Base-by-base conservation (phyloP, 2,113 vertebrate species). In the Sprattus sprattus region DNA sequence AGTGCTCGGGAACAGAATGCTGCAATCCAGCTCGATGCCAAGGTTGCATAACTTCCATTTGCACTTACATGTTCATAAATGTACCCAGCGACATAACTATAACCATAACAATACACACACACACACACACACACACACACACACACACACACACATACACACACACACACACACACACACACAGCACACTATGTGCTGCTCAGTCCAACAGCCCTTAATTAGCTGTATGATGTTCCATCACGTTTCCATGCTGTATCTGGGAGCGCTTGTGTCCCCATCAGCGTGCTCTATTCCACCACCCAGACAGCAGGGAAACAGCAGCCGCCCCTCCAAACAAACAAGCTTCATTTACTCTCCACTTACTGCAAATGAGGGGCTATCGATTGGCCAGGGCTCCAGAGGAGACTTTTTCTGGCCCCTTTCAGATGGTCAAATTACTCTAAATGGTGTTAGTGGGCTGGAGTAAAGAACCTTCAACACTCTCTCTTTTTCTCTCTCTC, bases 381-480 rank as follows among this genome's bases (percentile, higher is more conserved):
- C 64, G 64, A 71, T 71, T 32, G 64, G 64, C 64, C 6, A 13
- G 13, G 25, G 25, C 64, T 32, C 64, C 3, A 8, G 64, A 71
- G 7, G 25, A 8, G 64, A 10, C 28, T 32, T 71, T 71, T 71
- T 71, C 32, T 25, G n/a, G 25, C 64, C 64, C 25, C 64, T 32
- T 71, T 28, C 64, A 71, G 25, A 71, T 71, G 64, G 25, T 71
- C 15, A 71, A 71, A 28, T 25, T 28, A 71, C 64, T 71, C 7
- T 71, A 71, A 71, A 71, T 71, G 64, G 64, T 71, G 64, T 71
- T 71, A 71, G 64, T 71, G 25, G 64, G 25, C 25, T 71, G 64
- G n/a, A 71, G 25, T 71, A 71, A 71, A 71, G 28, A 8, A 1
- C 64, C 32, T 71, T 28, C 32, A 28, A 71, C 25, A 10, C 25